Percentiles rank a stretch among this genome's conserved stretches.
Evolutionary conservation across 1,140 invertebrate species (phyloP).

Genomic region (Calosoma granatense): DNA sequence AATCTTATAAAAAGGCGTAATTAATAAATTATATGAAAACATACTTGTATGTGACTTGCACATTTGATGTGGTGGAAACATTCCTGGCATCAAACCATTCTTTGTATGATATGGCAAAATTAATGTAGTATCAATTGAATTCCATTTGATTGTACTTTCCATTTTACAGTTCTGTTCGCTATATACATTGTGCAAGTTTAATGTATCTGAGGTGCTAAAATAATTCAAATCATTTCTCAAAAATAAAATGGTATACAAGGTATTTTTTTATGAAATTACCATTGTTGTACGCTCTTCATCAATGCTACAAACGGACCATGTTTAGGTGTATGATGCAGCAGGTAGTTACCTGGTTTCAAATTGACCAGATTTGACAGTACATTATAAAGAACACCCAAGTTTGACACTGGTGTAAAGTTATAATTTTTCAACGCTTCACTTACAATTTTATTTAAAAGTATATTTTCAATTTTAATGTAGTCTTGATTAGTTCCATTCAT

Average conservation of each 20-base stretch:
- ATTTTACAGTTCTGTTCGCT: slow-evolving; percentile 17
- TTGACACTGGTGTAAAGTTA: slow-evolving; percentile 28
- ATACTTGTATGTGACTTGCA: too few species aligned
- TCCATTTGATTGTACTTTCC: slow-evolving; percentile 22
- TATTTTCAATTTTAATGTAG: slow-evolving; percentile 35
- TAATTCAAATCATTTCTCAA: too few species aligned
- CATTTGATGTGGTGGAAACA: slow-evolving; percentile 26
- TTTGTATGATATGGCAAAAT: slow-evolving; percentile 26
- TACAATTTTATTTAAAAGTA: slow-evolving; percentile 28
- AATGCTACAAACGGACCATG: slow-evolving; percentile 34
- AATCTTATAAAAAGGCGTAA: too few species aligned
- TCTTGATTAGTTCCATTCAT: slow-evolving; percentile 27
- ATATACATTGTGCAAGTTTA: slow-evolving; percentile 25
- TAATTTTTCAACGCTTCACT: slow-evolving; percentile 33
- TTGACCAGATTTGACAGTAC: slow-evolving; percentile 28
- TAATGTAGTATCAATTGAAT: slow-evolving; percentile 28
- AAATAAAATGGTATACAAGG: too few species aligned
- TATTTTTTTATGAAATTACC: too few species aligned
- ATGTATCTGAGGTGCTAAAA: slow-evolving; percentile 11
- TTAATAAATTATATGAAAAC: too few species aligned
- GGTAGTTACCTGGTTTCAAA: slow-evolving; percentile 33
- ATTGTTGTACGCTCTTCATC: slow-evolving; percentile 23
- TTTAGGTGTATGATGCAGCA: slow-evolving; percentile 34
- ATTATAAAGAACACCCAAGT: slow-evolving; percentile 32
- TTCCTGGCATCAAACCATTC: slow-evolving; percentile 26